These are phyloP conservation scores for Leptopilina myrica DNA, from an alignment of 2,888 invertebrate species.

Conservation along the genomic window DNA sequence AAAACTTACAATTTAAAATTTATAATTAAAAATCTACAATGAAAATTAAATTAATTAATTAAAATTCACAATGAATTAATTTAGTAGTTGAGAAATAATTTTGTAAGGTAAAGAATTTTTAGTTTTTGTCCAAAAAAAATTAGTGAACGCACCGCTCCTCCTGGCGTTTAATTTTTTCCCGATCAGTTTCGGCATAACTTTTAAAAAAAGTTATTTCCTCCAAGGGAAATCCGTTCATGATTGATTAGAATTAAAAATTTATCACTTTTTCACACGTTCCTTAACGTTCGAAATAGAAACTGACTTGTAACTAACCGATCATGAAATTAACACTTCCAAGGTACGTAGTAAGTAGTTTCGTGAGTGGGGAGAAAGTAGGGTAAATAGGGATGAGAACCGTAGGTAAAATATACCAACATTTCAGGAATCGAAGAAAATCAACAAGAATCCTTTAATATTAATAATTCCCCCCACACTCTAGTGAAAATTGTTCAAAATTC, in stretches of 20 bases:
- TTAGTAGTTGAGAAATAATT: too few relatives aligned
- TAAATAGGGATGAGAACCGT: slow-evolving; percentile 50
- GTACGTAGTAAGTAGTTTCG: background rate
- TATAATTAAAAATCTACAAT: too few relatives aligned
- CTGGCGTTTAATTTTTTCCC: slow-evolving; percentile 59
- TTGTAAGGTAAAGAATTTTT: background rate
- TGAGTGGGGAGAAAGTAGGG: slow-evolving; percentile 56
- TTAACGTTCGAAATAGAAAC: slow-evolving; percentile 18
- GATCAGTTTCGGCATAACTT: slow-evolving; percentile 62
- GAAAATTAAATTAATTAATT: too few relatives aligned
- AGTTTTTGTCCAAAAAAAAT: background rate
- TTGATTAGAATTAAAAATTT: background rate
- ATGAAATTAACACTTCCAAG: slow-evolving; percentile 42
- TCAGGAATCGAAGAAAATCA: background rate
- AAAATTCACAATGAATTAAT: too few relatives aligned
- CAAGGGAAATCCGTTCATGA: slow-evolving; percentile 60
- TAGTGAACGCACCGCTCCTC: slow-evolving; percentile 60
- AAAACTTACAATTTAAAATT: too few relatives aligned
- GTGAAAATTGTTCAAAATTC: background rate
- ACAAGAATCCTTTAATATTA: background rate
- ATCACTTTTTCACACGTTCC: background rate
- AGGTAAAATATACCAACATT: slow-evolving; percentile 46
- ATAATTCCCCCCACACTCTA: background rate
- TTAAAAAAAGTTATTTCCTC: slow-evolving; percentile 64
- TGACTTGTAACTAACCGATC: slow-evolving; percentile 30